Percentiles rank a stretch among this genome's conserved stretches.
Evolutionary conservation across 2,888 invertebrate species (phyloP).

Genomic region (Ametastegia equiseti): DNA sequence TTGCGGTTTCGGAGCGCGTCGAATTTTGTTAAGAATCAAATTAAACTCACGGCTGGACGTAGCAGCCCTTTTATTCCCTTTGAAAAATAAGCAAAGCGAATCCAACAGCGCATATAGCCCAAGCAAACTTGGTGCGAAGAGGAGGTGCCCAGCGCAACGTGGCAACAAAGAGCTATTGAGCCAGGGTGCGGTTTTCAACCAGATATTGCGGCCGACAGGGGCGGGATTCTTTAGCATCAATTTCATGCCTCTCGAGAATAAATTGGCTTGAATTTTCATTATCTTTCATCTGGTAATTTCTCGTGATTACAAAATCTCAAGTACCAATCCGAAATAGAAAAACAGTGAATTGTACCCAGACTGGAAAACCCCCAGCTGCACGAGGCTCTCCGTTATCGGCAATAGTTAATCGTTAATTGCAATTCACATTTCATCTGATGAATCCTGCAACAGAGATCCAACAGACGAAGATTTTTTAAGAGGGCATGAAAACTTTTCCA

Average conservation of each 20-base stretch:
- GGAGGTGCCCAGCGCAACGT: slow-evolving; percentile 38
- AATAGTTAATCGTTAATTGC: too few species aligned
- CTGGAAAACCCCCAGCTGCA: too few species aligned
- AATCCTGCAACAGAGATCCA: not conserved
- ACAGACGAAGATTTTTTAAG: not conserved
- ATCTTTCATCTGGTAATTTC: not conserved
- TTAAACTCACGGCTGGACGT: slow-evolving; percentile 71
- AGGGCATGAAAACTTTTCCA: not conserved
- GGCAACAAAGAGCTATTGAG: slow-evolving; percentile 45
- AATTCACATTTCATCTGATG: not conserved
- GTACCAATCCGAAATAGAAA: too few species aligned
- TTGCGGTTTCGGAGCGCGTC: slow-evolving; percentile 63
- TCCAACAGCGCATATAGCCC: slow-evolving; percentile 58
- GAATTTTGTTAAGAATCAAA: slow-evolving; percentile 73
- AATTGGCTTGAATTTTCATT: slow-evolving; percentile 26
- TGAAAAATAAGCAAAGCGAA: slow-evolving; percentile 46
- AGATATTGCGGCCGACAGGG: slow-evolving; percentile 19
- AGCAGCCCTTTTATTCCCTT: slow-evolving; percentile 52
- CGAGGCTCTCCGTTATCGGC: too few species aligned
- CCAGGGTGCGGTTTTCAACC: slow-evolving; percentile 37
- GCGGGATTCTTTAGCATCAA: slow-evolving; percentile 22
- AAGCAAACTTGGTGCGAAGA: slow-evolving; percentile 57
- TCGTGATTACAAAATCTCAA: not conserved
- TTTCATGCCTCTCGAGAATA: not conserved
- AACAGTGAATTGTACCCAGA: too few species aligned